phyloP scores from a whole-genome alignment of 1,140 invertebrate species.

The Aphis gossypii region DNA sequence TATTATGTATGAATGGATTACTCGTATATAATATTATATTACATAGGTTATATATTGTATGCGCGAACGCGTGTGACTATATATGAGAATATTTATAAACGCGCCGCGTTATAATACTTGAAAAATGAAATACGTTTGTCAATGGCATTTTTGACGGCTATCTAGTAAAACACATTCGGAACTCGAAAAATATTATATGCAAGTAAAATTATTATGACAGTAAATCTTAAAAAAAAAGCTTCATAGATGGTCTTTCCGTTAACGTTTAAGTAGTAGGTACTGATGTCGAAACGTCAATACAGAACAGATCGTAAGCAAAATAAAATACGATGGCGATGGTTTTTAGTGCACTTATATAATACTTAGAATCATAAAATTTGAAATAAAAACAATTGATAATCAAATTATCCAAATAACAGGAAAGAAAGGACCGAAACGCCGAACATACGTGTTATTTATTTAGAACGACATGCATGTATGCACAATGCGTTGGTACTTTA shows the following conservation, averaged over 20 bases:
- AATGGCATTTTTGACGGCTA: background rate
- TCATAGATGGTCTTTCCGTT: background rate
- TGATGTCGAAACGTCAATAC: background rate
- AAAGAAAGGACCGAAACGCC: background rate
- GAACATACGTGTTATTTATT: background rate
- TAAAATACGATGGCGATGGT: background rate
- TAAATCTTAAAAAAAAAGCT: background rate
- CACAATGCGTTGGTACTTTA: background rate
- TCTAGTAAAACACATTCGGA: background rate
- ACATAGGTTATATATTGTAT: background rate
- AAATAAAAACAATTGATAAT: background rate
- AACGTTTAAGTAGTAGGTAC: background rate
- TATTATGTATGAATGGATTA: background rate
- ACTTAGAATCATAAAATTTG: background rate
- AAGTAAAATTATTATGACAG: background rate
- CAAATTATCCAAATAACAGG: background rate
- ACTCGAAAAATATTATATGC: background rate
- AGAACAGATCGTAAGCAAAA: background rate
- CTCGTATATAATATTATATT: background rate
- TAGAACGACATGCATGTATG: background rate
- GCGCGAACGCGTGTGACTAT: too few relatives aligned
- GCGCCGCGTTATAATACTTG: background rate
- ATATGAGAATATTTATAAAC: background rate
- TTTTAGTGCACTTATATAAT: background rate
- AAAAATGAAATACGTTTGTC: background rate